Conservation (phyloP, 1,140 invertebrate species). For the Myzus persicae region DNA sequence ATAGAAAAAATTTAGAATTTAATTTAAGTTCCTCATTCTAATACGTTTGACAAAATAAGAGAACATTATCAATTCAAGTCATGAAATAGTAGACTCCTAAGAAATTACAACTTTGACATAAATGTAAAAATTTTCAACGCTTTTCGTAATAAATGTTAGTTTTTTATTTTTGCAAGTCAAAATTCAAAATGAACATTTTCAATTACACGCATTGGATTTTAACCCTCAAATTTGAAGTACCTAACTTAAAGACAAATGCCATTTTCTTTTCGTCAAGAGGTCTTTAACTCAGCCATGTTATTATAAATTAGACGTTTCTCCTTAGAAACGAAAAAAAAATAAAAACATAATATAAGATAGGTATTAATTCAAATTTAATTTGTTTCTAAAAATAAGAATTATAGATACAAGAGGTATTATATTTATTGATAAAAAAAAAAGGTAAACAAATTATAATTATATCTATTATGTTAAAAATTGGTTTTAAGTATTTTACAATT, state of each 20-base stretch:
- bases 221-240: neutral
- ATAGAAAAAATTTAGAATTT: neutral
- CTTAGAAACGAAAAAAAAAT: neutral
- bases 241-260: neutral
- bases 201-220: neutral
- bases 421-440: too few species aligned
- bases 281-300: neutral
- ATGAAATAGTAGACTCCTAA: neutral
- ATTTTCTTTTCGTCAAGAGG: neutral
- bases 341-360: neutral
- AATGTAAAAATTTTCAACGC: neutral
- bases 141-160: neutral
- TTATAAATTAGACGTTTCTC: neutral
- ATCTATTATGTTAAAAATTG: neutral
- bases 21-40: neutral
- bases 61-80: neutral
- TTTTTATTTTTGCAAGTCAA: neutral
- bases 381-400: neutral
- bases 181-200: neutral
- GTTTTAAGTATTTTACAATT: neutral
- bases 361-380: neutral
- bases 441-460: neutral
- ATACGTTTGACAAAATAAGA: neutral
- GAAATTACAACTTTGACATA: neutral
- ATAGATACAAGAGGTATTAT: neutral